Evolutionary conservation across 2,113 vertebrate species (phyloP).

Genomic region (Pterophyllum scalare): DNA sequence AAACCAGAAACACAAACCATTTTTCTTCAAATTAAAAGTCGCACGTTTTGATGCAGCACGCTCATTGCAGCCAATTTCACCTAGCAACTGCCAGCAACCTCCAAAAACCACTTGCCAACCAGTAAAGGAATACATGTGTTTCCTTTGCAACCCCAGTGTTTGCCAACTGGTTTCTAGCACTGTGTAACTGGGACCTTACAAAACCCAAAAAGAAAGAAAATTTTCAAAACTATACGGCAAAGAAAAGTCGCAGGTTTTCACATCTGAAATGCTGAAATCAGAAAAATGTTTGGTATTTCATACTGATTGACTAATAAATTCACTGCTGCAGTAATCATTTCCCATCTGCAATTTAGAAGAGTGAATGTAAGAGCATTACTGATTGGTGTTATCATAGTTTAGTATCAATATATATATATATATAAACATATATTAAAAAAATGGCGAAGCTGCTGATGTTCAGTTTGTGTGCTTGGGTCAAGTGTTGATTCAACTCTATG

Average conservation of each 20-base stretch:
- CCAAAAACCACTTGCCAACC: too few relatives aligned
- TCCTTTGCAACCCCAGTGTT: too few relatives aligned
- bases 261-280: neutral
- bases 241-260: neutral
- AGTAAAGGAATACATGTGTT: too few relatives aligned
- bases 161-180: too few relatives aligned
- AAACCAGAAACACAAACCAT: too few relatives aligned
- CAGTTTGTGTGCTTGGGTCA: neutral
- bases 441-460: conserved; percentile 3
- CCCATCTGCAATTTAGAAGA: neutral
- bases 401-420: neutral
- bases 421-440: too few relatives aligned
- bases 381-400: neutral
- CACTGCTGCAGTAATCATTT: neutral
- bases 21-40: too few relatives aligned
- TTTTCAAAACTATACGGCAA: neutral
- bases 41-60: too few relatives aligned
- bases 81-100: too few relatives aligned
- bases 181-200: too few relatives aligned
- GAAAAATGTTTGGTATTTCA: neutral
- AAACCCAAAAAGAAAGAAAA: too few relatives aligned
- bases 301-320: neutral
- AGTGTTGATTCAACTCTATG: conserved; percentile 31
- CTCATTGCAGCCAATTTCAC: too few relatives aligned
- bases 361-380: neutral